Evolutionary conservation across 2,888 invertebrate species (phyloP).

Genomic region (Apantesis nais): DNA sequence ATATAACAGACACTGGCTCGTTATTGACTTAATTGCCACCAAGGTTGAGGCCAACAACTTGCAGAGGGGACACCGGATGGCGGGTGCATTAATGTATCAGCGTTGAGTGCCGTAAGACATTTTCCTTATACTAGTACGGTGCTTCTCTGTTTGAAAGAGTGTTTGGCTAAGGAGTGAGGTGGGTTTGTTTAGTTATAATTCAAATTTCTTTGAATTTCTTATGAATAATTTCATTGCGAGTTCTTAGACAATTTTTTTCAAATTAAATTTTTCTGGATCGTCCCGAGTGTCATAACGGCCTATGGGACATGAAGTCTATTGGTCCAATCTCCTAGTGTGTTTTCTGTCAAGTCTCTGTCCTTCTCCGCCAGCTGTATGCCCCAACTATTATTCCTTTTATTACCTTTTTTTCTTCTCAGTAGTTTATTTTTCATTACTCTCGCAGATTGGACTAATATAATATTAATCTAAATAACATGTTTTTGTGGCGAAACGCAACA

Average conservation of each 20-base stretch:
- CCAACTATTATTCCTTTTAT: neutral
- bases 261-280: no score
- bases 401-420: neutral
- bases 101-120: neutral
- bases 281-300: no score
- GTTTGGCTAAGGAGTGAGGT: no score
- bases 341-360: neutral
- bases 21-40: neutral
- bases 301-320: no score
- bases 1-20: neutral
- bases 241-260: no score
- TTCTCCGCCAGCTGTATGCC: neutral
- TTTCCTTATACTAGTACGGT: neutral
- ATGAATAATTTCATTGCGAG: no score
- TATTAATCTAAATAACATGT: neutral
- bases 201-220: no score
- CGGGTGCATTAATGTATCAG: neutral
- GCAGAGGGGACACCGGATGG: neutral
- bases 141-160: no score
- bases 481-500: neutral
- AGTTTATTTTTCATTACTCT: neutral
- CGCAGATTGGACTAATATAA: neutral
- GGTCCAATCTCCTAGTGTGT: neutral
- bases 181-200: no score
- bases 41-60: neutral